These are phyloP conservation scores for Paramormyrops kingsleyae DNA, from an alignment of 2,113 vertebrate species.

Conservation along the genomic window DNA sequence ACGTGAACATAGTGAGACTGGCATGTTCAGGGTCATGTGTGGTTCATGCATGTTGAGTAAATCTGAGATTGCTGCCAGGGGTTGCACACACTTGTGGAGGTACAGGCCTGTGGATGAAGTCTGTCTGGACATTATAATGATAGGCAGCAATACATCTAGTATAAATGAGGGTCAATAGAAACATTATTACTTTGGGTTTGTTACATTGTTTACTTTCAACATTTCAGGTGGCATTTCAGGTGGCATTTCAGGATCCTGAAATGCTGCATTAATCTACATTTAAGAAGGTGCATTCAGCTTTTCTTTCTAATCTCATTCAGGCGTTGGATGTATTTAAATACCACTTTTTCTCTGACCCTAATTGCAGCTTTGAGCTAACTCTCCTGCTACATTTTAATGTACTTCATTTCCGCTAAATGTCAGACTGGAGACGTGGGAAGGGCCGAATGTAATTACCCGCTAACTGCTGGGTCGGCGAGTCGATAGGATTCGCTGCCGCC, in stretches of 20 bases:
- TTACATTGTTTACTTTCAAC: not conserved
- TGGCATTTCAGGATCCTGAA: not conserved
- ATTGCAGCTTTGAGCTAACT: constrained; percentile 42
- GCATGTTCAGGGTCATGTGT: not conserved
- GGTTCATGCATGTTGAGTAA: not conserved
- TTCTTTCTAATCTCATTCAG: not conserved
- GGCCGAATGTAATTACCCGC: constrained; percentile 36
- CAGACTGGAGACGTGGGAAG: constrained; percentile 25
- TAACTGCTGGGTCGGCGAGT: constrained; percentile 32
- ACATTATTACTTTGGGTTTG: not conserved
- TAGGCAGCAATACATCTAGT: not conserved
- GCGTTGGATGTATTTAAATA: constrained; percentile 27
- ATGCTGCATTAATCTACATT: not conserved
- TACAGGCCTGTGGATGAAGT: not conserved
- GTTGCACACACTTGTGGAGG: not conserved
- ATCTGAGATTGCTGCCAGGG: not conserved
- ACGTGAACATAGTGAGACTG: not conserved
- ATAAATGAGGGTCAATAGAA: not conserved
- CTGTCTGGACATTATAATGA: not conserved
- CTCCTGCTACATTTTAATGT: constrained; percentile 40
- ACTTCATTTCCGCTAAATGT: constrained; percentile 40
- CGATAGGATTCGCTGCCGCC: constrained; percentile 18
- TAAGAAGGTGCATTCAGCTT: not conserved
- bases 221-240: not conserved
- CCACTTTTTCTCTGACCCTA: constrained; percentile 35